Evolutionary conservation across 2,113 vertebrate genomes (phyloP), one percentile per base, ranked within the genome.

Genomic region (Orthonyx spaldingii): DNA sequence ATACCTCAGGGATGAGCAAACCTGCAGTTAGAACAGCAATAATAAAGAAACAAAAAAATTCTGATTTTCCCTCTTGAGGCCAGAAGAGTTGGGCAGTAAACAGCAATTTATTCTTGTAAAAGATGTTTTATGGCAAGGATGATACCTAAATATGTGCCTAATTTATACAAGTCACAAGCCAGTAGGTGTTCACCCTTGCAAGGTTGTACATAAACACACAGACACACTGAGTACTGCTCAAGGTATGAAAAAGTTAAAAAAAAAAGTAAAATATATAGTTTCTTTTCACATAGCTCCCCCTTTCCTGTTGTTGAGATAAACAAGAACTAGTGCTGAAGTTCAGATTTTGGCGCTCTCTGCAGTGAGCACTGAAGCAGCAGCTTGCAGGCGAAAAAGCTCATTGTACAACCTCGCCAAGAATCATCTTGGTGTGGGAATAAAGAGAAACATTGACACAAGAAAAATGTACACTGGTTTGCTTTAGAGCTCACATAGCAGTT

Each of bases 1-100:
- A 57, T 82, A 96, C 70, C 53, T 94, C 79, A 87, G 83, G 35
- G n/a, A 94, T 79, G 66, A 93, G 70, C 33, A 97, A 97, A 96
- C 86, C 85, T 83, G 49, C 79, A 49, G 55, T n/a, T 76, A 83
- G 65, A 96, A 89, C 69, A 57, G 21, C 53, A 80, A 88, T 42
- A 91, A 72, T 37, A 83, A 79, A 89, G 33, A 86, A 97, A 82
- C 33, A 95, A 80, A 79, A 78, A 23, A 12, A 22, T 13, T 82
- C 13, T 64, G 80, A 70, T 78, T 89, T 13, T 61, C n/a, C 88
- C 39, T 71, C 18, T 27, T 53, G 44, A 60, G 15, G 28, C 19
- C 10, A 19, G 28, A 44, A 37, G 33, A 32, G 8, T 52, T 22
- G 46, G 59, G 9, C n/a, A 75, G 12, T 64, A 87, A 85, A 44